Base-by-base conservation (phyloP, 1,140 invertebrate genomes). In the Neodiprion lecontei region DNA sequence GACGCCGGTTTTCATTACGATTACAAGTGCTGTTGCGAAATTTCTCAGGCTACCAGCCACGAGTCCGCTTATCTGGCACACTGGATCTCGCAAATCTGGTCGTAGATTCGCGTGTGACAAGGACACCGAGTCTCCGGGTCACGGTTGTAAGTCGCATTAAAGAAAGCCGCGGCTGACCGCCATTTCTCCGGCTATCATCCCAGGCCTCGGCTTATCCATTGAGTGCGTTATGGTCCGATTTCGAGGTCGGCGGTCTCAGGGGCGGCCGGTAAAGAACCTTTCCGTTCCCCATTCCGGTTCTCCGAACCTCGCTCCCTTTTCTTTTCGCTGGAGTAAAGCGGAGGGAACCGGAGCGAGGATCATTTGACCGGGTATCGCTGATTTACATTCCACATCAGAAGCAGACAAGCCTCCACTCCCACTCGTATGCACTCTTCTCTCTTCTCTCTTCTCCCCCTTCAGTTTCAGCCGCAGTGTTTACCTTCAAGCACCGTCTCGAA, bases 301-400 rank as follows among this genome's bases (percentile, higher is more conserved):
- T 17, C n/a, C 8, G n/a, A 61, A 14, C 53, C 53, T 61, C 11
- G 53, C 11, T 61, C 9, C 53, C 53, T 17, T 61, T 61, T 9
- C 53, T 17, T 61, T 61, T 17, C 53, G 53, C 4, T 61, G 53
- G 53, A 14, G 53, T 14, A 61, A 61, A 12, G 53, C 53, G 53
- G 53, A 12, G 53, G 53, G n/a, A 61, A 61, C 11, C 53, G 9
- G 71, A 77, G 75, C 73, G 76, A 77, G 72, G 76, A 73, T 75
- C 72, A 61, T 53, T 75, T 71, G 76, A 53, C 48, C 72, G 53
- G 67, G 68, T 77, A 75, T 75, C 76, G 73, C 72, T 77, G 74
- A 77, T 77, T 77, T 77, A 77, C 74, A 77, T 77, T 77, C 72
- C 71, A 75, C 76, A 77, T 77, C 73, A 74, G 70, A 48, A 69